A percentile compares a stretch with the other conserved stretches of the same genome.
phyloP scores from a whole-genome alignment of 2,888 invertebrate genomes.

The Imbricaverruca yamaguchii region DNA sequence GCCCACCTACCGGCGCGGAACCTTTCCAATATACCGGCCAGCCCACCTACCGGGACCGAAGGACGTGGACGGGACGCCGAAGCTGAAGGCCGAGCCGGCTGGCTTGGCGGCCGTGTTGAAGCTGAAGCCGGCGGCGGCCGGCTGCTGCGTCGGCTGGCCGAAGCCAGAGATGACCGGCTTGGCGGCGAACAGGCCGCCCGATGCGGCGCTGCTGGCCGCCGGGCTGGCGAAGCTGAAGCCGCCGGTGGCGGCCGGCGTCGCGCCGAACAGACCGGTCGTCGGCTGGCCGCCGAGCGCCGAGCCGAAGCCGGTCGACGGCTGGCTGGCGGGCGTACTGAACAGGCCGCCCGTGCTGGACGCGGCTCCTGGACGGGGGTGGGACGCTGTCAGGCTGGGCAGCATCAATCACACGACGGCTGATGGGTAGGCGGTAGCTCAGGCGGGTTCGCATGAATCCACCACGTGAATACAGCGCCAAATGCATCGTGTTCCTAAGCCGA shows the following conservation, averaged over 20 bases:
- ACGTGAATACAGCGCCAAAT: too few species aligned
- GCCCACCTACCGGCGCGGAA: too few species aligned
- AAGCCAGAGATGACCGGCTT: constrained; percentile 24
- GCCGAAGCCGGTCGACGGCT: background rate
- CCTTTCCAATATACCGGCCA: too few species aligned
- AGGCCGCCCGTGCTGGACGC: constrained; percentile 38
- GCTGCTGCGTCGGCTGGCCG: constrained; percentile 23
- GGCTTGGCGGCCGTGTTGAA: constrained; percentile 25
- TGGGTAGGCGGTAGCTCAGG: too few species aligned
- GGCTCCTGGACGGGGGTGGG: background rate
- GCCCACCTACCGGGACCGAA: background rate
- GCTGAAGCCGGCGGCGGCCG: constrained; percentile 26
- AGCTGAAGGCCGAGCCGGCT: constrained; percentile 25
- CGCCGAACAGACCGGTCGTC: constrained; percentile 48
- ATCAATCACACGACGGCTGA: background rate
- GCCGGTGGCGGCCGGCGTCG: constrained; percentile 28
- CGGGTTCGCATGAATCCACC: too few species aligned
- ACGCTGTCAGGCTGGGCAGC: background rate
- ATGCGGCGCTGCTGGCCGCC: constrained; percentile 35
- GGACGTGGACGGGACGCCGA: constrained; percentile 23
- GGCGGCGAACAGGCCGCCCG: constrained; percentile 26
- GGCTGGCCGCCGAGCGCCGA: background rate
- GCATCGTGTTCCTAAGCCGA: too few species aligned
- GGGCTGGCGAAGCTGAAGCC: constrained; percentile 24
- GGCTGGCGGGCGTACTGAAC: constrained; percentile 43